Evolutionary conservation across 2,888 invertebrate genomes (phyloP), one percentile per base, ranked within the genome.

Genomic region (Theretra japonica): DNA sequence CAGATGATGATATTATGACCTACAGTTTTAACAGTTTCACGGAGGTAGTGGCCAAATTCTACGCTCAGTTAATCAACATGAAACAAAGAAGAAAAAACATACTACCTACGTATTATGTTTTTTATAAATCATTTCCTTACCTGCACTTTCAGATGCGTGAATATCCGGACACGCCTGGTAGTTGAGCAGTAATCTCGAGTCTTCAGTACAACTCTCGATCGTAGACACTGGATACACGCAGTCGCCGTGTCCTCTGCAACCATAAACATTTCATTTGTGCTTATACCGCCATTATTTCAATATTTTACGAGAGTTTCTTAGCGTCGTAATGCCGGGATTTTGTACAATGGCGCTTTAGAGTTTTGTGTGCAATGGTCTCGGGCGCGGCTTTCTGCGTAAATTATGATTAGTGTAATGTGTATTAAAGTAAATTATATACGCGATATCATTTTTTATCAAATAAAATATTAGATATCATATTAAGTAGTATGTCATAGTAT

Each of bases 91-190:
- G 25, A 1, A 28, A 7, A 5, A 28, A 7, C 6, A 17, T 17
- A 15, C 1, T 30, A 28, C 19, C 1, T 30, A 28, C 19, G 21
- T 19, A 5, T 7, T 19, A 25, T 6, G 6, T 19, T 59, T 59
- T 28, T 25, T 4, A 3, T 8, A 41, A 41, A 33, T 21, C 8
- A 23, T 21, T 33, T 5, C 74, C 81, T 76, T 91, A 98, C 98
- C 97, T 84, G 98, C 97, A 88, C 98, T 98, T 88, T 98, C 98
- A 0, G 98, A 97, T 70, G 97, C 98, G 79, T 96, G 96, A 7
- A 98, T 97, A 90, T 98, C 98, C 21, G 98, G 98, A 88, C 99
- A 99, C 7, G 98, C 98, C 89, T 98, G 98, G 91, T 98, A 99
- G 90, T 97, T 97, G 85, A 99, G 96, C 78, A 98, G 95, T 71